Evolutionary conservation across 2,888 invertebrate genomes (phyloP).

Genomic region (Agapetus fuscipes): DNA sequence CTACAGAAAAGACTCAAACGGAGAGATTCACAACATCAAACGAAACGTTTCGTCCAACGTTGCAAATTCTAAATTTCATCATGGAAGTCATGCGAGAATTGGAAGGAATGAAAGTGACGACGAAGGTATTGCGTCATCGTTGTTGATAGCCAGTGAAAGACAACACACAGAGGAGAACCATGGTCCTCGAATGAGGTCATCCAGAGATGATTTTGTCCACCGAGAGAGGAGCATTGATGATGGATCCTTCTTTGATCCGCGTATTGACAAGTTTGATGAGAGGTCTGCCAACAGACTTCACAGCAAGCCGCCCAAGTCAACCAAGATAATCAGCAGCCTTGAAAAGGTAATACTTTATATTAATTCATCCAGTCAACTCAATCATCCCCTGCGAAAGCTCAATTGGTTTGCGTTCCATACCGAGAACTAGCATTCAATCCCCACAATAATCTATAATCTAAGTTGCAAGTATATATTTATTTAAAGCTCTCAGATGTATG

Average conservation of each 20-base stretch:
- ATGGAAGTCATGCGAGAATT: conserved; percentile 21
- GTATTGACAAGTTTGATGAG: conserved; percentile 50
- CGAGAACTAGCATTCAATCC: too few species aligned
- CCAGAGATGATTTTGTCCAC: conserved; percentile 40
- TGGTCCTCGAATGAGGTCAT: conserved; percentile 29
- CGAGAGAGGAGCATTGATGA: conserved; percentile 55
- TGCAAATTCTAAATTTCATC: conserved; percentile 21
- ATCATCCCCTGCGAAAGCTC: too few species aligned
- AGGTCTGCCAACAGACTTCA: conserved; percentile 41
- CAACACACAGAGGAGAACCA: conserved; percentile 59
- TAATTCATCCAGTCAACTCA: conserved; percentile 1
- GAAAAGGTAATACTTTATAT: conserved; percentile 50
- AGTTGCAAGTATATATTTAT: too few species aligned
- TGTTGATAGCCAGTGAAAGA: conserved; percentile 63
- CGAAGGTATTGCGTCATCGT: conserved; percentile 58
- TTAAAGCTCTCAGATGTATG: too few species aligned
- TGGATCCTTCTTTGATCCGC: conserved; percentile 56
- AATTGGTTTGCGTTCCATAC: too few species aligned
- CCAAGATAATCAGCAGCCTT: conserved; percentile 60
- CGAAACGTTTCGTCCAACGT: conserved; percentile 17
- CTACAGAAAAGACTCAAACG: conserved; percentile 61
- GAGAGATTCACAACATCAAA: conserved; percentile 38
- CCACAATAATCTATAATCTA: too few species aligned
- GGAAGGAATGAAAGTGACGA: conserved; percentile 54
- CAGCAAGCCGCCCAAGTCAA: conserved; percentile 48